Evolutionary conservation across 2,797 vertebrate genomes (phyloP).

Genomic region (Gymnothorax reevesii): DNA sequence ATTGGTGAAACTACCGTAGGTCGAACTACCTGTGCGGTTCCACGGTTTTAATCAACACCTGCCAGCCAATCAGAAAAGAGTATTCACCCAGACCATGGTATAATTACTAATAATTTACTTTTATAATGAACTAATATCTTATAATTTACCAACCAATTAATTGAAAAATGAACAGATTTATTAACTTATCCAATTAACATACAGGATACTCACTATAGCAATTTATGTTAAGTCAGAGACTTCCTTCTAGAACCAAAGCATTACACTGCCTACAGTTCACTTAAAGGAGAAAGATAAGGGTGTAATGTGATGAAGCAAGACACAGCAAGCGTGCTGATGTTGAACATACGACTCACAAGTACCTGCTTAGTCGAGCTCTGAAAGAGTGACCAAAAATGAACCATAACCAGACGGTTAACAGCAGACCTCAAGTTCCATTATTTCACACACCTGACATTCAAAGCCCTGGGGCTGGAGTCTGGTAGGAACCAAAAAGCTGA

Average conservation of each 20-base stretch:
- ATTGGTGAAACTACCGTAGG: too few species aligned
- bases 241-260: neutral
- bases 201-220: too few species aligned
- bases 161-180: neutral
- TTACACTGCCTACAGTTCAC: neutral
- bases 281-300: neutral
- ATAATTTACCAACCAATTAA: neutral
- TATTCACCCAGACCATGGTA: too few species aligned
- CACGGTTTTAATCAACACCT: too few species aligned
- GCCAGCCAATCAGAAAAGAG: too few species aligned
- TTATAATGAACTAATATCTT: too few species aligned
- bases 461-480: too few species aligned
- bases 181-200: neutral
- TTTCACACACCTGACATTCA: neutral
- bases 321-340: neutral
- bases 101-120: too few species aligned
- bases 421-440: neutral
- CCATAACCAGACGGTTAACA: neutral
- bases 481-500: too few species aligned
- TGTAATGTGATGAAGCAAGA: neutral
- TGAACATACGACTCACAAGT: neutral
- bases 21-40: too few species aligned
- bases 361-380: neutral
- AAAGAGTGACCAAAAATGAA: conserved; percentile 74
- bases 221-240: too few species aligned